Conservation (phyloP, 2,888 invertebrate genomes). For the Subacronicta megacephala region DNA sequence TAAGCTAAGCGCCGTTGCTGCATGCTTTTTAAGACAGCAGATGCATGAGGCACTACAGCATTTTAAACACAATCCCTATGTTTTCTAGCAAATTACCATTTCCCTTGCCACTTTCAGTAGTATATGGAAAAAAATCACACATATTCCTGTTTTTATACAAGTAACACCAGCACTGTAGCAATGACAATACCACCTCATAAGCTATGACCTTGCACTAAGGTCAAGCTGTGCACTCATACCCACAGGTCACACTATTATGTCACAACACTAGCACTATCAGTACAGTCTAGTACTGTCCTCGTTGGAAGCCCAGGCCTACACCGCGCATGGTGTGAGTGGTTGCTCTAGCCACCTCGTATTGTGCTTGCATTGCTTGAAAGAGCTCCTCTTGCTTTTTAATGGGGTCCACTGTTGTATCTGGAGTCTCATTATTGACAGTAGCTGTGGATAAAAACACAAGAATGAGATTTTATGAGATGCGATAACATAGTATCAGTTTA, state of each 20-base stretch:
- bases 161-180: not conserved
- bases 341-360: conserved; percentile 98
- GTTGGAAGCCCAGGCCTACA: conserved; percentile 94
- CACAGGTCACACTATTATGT: conserved; percentile 10
- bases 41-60: not conserved
- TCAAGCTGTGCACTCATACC: conserved; percentile 1
- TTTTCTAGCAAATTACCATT: not conserved
- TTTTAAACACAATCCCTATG: not conserved
- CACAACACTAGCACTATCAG: conserved; percentile 40
- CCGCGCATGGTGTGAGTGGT: conserved; percentile 98
- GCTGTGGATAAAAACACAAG: conserved; percentile 60
- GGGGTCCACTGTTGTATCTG: conserved; percentile 86
- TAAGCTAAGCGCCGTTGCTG: too few relatives aligned
- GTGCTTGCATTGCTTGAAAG: conserved; percentile 98
- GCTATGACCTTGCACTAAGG: conserved; percentile 2
- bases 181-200: not conserved
- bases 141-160: not conserved
- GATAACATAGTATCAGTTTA: not conserved
- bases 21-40: not conserved
- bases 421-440: conserved; percentile 74
- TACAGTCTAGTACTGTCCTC: conserved; percentile 76
- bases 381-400: conserved; percentile 94
- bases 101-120: not conserved
- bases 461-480: not conserved
- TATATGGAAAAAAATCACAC: not conserved